Base-by-base conservation (phyloP, 1,140 invertebrate species). In the Mya arenaria region DNA sequence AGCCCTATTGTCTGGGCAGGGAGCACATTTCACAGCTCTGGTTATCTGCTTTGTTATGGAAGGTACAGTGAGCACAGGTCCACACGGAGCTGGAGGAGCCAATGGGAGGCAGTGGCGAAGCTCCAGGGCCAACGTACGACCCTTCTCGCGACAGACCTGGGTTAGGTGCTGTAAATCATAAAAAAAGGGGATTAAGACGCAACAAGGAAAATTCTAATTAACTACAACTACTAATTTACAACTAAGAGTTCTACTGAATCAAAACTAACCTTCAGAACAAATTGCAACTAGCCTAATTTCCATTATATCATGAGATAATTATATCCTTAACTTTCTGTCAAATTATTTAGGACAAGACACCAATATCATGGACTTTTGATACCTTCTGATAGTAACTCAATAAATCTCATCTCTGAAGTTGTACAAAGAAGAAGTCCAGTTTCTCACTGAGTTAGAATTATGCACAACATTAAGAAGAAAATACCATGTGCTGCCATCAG, bases 41-140 rank as follows among this genome's bases (percentile, higher is more conserved):
- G 63, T 95, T 93, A 62, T 95, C 94, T 62, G 95, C 92, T 78
- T 94, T 94, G 94, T 99, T 99, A 87, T 98, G 94, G 92, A 96
- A 99, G 77, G 98, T 99, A 94, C 98, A 99, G 89, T 97, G 96
- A 79, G 95, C 95, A 93, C 98, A 99, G 15, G 97, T 97, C 98
- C 98, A 99, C 74, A 95, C 92, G 34, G 69, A 56, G 15, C 78
- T 55, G 36, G 84, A 79, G 30, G 84, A 78, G 32, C 88, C 86
- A 17, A 90, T 90, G 6, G 91, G 87, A 32, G 90, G 87, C 34
- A 91, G 81, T 1, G 90, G 88, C 10, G 87, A 86, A 23, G 90
- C 89, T 23, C 86, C 86, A 19, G 90, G 85, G 32, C 86, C 89
- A 44, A 88, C 88, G 68, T 88, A 92, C 8, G 90, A 90, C 19